Conservation (phyloP, 2,113 vertebrate genomes). For the Syngnathus typhle region DNA sequence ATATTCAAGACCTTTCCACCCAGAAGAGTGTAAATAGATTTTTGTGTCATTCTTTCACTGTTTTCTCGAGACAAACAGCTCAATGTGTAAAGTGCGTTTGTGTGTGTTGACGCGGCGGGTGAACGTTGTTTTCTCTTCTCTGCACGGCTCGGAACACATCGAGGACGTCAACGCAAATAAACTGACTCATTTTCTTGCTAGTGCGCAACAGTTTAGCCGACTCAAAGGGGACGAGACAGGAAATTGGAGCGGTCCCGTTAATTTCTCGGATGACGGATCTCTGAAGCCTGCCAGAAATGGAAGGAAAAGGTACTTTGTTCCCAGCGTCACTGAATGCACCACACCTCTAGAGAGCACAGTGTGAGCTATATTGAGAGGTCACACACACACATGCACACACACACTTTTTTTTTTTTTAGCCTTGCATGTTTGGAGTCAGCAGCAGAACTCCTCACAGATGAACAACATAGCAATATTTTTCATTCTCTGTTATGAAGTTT, state of each 20-base stretch:
- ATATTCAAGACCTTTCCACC: background rate
- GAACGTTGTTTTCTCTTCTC: slow-evolving; percentile 44
- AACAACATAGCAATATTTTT: slow-evolving; percentile 30
- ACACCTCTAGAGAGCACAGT: slow-evolving; percentile 62
- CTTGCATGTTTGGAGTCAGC: slow-evolving; percentile 62
- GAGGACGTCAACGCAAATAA: slow-evolving; percentile 67
- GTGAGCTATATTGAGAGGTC: slow-evolving; percentile 36
- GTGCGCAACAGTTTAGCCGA: slow-evolving; percentile 97
- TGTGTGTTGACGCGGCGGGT: slow-evolving; percentile 20
- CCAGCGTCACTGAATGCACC: slow-evolving; percentile 60
- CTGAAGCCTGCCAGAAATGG: slow-evolving; percentile 89
- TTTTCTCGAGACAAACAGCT: slow-evolving; percentile 44
- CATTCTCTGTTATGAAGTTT: slow-evolving; percentile 36
- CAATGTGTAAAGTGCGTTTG: slow-evolving; percentile 17
- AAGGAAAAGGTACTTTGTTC: slow-evolving; percentile 90
- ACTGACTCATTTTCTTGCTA: slow-evolving; percentile 95
- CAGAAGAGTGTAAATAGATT: slow-evolving; percentile 24
- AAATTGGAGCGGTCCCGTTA: slow-evolving; percentile 95
- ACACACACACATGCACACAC: background rate
- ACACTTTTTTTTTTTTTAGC: slow-evolving; percentile 42
- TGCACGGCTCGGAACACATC: slow-evolving; percentile 44
- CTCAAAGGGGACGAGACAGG: slow-evolving; percentile 93
- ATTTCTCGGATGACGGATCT: slow-evolving; percentile 90
- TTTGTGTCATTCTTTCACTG: slow-evolving; percentile 26
- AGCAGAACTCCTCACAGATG: slow-evolving; percentile 31